Percentiles rank a stretch among this genome's conserved stretches.
Conservation (phyloP, 1,140 invertebrate species). For the Cherax destructor region DNA sequence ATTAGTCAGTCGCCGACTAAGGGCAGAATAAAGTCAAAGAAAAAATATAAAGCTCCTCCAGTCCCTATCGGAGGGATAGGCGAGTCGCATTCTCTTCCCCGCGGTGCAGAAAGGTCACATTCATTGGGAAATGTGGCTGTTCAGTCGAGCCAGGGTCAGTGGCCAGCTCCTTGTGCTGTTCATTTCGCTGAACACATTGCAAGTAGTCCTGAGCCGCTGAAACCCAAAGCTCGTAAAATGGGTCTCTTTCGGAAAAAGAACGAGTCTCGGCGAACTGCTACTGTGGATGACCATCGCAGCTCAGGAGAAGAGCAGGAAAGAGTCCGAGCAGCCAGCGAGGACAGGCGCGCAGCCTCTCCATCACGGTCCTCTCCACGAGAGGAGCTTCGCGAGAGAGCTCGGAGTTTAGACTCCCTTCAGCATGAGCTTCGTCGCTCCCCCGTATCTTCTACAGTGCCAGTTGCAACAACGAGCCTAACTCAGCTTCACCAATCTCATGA, state of each 20-base stretch:
- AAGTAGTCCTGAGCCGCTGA: conserved; percentile 26
- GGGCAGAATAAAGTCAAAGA: conserved; percentile 74
- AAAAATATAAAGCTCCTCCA: conserved; percentile 70
- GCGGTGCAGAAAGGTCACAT: conserved; percentile 35
- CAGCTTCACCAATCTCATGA: conserved; percentile 49
- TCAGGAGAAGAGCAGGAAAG: conserved; percentile 43
- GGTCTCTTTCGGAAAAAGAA: conserved; percentile 71
- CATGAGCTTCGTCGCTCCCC: conserved; percentile 65
- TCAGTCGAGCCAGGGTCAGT: background rate
- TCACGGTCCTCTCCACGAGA: conserved; percentile 53
- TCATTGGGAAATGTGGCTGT: conserved; percentile 31
- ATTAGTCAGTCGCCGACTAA: conserved; percentile 75
- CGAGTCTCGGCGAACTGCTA: conserved; percentile 55
- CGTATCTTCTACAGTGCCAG: conserved; percentile 37
- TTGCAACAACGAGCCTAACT: conserved; percentile 50
- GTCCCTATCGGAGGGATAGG: conserved; percentile 26
- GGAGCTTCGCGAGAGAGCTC: conserved; percentile 64
- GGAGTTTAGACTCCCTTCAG: conserved; percentile 70
- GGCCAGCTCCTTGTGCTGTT: conserved; percentile 23
- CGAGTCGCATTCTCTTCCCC: conserved; percentile 31
- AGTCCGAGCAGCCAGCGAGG: conserved; percentile 41
- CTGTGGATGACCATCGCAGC: conserved; percentile 30
- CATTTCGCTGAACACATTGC: conserved; percentile 28
- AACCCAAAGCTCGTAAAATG: conserved; percentile 61
- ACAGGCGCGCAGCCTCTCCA: conserved; percentile 30